A percentile compares a stretch with the other conserved stretches of the same genome.
Evolutionary conservation across 2,888 invertebrate species (phyloP).

Genomic region (Unio pictorum): DNA sequence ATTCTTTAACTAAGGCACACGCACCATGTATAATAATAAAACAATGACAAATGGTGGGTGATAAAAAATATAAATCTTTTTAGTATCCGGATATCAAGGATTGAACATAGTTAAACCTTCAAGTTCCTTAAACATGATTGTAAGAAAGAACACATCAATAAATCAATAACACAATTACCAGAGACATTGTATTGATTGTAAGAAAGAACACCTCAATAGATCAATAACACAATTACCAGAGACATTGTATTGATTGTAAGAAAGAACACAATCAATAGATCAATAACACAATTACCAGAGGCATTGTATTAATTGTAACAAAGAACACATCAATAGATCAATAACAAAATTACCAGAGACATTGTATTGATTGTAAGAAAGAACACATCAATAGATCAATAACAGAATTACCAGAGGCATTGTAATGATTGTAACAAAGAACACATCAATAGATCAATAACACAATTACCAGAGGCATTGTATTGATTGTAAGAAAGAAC

Average conservation of each 20-base stretch:
- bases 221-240: too few relatives aligned
- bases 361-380: too few relatives aligned
- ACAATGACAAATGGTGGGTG: too few relatives aligned
- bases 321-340: background rate
- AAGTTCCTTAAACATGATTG: too few relatives aligned
- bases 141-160: background rate
- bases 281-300: constrained; percentile 24
- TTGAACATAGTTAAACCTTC: background rate
- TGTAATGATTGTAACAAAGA: too few relatives aligned
- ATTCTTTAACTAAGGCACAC: too few relatives aligned
- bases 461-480: constrained; percentile 24
- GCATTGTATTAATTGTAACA: too few relatives aligned
- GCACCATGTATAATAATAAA: too few relatives aligned
- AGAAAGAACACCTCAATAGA: too few relatives aligned
- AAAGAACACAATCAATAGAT: background rate
- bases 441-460: background rate
- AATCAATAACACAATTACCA: constrained; percentile 33
- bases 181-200: constrained; percentile 28
- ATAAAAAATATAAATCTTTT: too few relatives aligned
- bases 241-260: too few relatives aligned
- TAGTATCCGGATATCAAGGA: background rate
- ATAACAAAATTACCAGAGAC: constrained; percentile 24
- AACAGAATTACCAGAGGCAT: constrained; percentile 23
- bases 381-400: background rate
- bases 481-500: background rate